Conservation (phyloP, 2,888 invertebrate genomes). For the Temnothorax unifasciatus region DNA sequence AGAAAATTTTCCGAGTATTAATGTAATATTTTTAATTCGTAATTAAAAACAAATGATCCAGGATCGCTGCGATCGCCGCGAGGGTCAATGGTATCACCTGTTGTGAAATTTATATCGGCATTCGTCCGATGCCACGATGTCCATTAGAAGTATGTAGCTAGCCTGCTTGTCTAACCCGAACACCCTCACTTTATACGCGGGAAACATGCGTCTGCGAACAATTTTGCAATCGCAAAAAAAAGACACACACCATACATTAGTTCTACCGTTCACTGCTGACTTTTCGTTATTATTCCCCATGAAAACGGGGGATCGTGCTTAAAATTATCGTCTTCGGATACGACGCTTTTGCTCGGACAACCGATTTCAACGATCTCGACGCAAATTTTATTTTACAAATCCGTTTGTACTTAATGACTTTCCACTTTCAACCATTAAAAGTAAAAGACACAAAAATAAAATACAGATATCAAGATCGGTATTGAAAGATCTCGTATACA, state of each 20-base stretch:
- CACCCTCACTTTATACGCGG: slow-evolving; percentile 98
- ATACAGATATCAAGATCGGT: neutral
- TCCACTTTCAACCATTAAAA: too few relatives aligned
- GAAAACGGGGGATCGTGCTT: slow-evolving; percentile 12
- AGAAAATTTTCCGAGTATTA: neutral
- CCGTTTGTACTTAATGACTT: neutral
- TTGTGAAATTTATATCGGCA: slow-evolving; percentile 98
- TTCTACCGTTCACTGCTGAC: slow-evolving; percentile 75
- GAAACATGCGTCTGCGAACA: slow-evolving; percentile 97
- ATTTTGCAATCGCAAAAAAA: slow-evolving; percentile 83
- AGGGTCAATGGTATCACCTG: slow-evolving; percentile 89
- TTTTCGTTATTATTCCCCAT: slow-evolving; percentile 50
- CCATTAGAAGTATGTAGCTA: slow-evolving; percentile 99
- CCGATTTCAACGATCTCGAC: slow-evolving; percentile 46
- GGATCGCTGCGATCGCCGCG: slow-evolving; percentile 49
- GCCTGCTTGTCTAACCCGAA: slow-evolving; percentile 98
- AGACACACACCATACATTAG: slow-evolving; percentile 77
- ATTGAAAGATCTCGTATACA: slow-evolving; percentile 31
- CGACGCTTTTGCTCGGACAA: slow-evolving; percentile 28
- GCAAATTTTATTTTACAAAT: slow-evolving; percentile 7
- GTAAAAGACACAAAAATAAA: neutral
- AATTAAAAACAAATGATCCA: slow-evolving; percentile 45
- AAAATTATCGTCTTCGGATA: neutral
- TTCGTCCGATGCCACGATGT: slow-evolving; percentile 98
- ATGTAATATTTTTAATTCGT: neutral